Evolutionary conservation across 2,888 invertebrate genomes (phyloP).

Genomic region (Hymenopus coronatus): DNA sequence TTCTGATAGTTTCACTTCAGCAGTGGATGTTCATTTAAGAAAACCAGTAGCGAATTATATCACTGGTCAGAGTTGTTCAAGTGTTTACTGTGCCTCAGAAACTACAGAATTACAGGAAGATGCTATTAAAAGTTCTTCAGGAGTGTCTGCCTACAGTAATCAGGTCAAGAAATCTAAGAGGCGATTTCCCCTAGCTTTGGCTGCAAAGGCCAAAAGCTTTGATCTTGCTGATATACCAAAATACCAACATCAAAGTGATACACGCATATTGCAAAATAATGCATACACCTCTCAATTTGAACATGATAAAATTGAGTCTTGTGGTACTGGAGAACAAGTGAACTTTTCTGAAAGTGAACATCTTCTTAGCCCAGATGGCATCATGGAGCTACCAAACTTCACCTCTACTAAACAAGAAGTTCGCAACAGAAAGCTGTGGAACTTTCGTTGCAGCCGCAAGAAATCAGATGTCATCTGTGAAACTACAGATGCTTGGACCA

Average conservation of each 20-base stretch:
- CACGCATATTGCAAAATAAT: background rate
- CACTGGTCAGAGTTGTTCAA: background rate
- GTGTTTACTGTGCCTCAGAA: background rate
- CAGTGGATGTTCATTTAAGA: background rate
- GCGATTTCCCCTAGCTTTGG: background rate
- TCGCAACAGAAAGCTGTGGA: slow-evolving; percentile 23
- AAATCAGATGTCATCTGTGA: slow-evolving; percentile 50
- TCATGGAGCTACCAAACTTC: background rate
- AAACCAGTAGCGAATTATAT: background rate
- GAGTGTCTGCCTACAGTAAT: background rate
- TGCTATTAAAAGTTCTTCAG: background rate
- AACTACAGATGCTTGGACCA: slow-evolving; percentile 62
- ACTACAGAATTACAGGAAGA: background rate
- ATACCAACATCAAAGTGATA: background rate
- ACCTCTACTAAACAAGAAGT: background rate
- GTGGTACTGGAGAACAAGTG: background rate
- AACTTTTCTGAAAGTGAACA: background rate
- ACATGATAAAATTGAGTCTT: background rate
- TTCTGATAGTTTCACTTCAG: background rate
- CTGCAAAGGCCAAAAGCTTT: background rate
- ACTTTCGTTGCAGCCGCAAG: slow-evolving; percentile 17
- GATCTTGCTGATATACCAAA: background rate
- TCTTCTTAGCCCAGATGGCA: background rate
- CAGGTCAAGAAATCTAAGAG: background rate
- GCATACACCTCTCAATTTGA: background rate